Evolutionary conservation across 2,888 invertebrate species (phyloP).

Genomic region (Heliconius hortense): DNA sequence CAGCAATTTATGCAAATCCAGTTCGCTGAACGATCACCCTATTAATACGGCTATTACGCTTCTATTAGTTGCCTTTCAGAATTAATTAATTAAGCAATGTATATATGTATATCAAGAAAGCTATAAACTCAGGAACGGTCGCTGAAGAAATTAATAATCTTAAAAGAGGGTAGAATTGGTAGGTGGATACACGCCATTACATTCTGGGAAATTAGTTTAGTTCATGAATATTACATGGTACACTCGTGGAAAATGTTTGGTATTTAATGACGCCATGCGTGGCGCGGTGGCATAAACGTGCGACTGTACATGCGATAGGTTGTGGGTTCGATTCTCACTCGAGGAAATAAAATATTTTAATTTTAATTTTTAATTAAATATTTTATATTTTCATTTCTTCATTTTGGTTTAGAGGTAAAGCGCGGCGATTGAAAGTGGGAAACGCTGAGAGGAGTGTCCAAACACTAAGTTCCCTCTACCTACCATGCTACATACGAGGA

Average conservation of each 20-base stretch:
- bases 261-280: not conserved
- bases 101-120: slow-evolving; percentile 31
- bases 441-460: too few relatives aligned
- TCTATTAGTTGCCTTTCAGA: slow-evolving; percentile 38
- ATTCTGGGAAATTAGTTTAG: slow-evolving; percentile 28
- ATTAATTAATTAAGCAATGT: slow-evolving; percentile 43
- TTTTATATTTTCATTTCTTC: too few relatives aligned
- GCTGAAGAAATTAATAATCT: slow-evolving; percentile 41
- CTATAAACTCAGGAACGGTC: slow-evolving; percentile 35
- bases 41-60: slow-evolving; percentile 37
- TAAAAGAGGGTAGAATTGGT: slow-evolving; percentile 32
- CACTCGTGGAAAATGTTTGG: slow-evolving; percentile 18
- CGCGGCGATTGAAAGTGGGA: too few relatives aligned
- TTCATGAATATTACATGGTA: slow-evolving; percentile 38
- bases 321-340: too few relatives aligned
- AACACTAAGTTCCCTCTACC: too few relatives aligned
- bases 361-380: too few relatives aligned
- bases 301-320: too few relatives aligned
- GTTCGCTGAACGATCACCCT: slow-evolving; percentile 31
- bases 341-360: too few relatives aligned
- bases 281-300: too few relatives aligned
- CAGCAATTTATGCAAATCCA: slow-evolving; percentile 31
- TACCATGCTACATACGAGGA: too few relatives aligned
- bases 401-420: too few relatives aligned
- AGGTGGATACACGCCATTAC: slow-evolving; percentile 25